Conservation (phyloP, 30 jellyfish, hydroid and myxozoan genomes). For the Aurelia aurita region DNA sequence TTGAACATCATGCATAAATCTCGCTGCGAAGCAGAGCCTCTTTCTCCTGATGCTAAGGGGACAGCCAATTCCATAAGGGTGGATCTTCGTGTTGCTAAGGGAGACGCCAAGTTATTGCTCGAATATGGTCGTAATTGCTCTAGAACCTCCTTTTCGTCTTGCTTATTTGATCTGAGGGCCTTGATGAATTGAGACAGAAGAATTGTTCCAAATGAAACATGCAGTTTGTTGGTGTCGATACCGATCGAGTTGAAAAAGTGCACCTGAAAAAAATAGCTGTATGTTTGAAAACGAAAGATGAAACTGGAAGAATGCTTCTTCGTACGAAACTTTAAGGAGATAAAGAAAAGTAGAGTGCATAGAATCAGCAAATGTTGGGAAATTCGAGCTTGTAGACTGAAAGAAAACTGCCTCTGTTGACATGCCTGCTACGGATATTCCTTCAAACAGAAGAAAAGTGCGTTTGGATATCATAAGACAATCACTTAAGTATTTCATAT, state of each 20-base stretch:
- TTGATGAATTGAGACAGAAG: slow-evolving; percentile 47
- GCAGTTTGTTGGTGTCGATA: slow-evolving; percentile 17
- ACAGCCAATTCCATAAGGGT: neutral
- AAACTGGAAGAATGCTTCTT: too few relatives aligned
- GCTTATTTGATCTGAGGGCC: slow-evolving; percentile 25
- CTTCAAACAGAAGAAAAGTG: too few relatives aligned
- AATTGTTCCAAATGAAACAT: slow-evolving; percentile 45
- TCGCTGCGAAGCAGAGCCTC: neutral
- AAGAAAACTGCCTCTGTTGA: too few relatives aligned
- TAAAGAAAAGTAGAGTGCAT: too few relatives aligned
- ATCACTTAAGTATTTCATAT: too few relatives aligned
- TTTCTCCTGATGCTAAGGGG: neutral
- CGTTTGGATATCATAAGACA: too few relatives aligned
- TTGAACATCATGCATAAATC: neutral
- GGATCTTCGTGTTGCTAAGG: neutral
- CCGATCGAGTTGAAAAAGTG: slow-evolving; percentile 42
- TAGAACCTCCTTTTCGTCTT: slow-evolving; percentile 25
- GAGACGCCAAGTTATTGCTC: neutral
- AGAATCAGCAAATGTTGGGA: too few relatives aligned
- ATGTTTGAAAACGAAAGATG: too few relatives aligned
- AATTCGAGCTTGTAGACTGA: too few relatives aligned
- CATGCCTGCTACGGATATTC: too few relatives aligned
- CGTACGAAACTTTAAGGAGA: too few relatives aligned
- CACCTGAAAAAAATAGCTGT: neutral
- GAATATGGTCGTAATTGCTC: slow-evolving; percentile 17